These are phyloP conservation scores for Sylvia borin DNA, from an alignment of 2,797 vertebrate species.

Conservation along the genomic window DNA sequence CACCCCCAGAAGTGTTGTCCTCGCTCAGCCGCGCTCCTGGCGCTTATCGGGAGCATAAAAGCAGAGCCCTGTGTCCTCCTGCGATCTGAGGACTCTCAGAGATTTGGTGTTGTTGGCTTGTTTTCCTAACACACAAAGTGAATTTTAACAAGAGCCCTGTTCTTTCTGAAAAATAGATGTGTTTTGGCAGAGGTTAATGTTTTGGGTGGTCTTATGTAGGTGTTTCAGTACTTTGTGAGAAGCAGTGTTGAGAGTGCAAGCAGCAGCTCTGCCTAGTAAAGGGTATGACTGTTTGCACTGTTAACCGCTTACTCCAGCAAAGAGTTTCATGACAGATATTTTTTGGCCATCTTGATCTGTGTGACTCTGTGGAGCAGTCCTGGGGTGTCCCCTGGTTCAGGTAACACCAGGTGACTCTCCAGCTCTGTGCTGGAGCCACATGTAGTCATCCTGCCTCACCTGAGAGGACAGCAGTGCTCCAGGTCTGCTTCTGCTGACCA, in stretches of 20 bases:
- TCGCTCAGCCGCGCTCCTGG: not conserved
- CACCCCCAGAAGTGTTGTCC: not conserved
- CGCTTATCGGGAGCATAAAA: accelerated
- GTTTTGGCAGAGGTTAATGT: not conserved
- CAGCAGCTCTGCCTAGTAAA: not conserved
- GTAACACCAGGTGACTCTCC: not conserved
- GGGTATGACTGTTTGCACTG: accelerated
- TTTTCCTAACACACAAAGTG: not conserved
- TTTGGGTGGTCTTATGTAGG: not conserved
- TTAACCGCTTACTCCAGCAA: not conserved
- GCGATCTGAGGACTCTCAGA: not conserved
- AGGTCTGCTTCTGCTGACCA: not conserved
- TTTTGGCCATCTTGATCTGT: not conserved
- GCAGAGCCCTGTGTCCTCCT: not conserved
- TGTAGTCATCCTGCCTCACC: accelerated
- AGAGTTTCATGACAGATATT: not conserved
- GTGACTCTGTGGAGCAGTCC: not conserved
- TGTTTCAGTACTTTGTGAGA: not conserved
- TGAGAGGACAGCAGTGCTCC: not conserved
- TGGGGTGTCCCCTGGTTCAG: not conserved
- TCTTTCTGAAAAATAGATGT: not conserved
- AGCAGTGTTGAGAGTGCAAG: not conserved
- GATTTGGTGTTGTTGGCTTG: not conserved
- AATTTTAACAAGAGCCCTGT: not conserved
- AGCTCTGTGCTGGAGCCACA: not conserved